Evolutionary conservation across 2,113 vertebrate genomes (phyloP).

Genomic region (Daubentonia madagascariensis): DNA sequence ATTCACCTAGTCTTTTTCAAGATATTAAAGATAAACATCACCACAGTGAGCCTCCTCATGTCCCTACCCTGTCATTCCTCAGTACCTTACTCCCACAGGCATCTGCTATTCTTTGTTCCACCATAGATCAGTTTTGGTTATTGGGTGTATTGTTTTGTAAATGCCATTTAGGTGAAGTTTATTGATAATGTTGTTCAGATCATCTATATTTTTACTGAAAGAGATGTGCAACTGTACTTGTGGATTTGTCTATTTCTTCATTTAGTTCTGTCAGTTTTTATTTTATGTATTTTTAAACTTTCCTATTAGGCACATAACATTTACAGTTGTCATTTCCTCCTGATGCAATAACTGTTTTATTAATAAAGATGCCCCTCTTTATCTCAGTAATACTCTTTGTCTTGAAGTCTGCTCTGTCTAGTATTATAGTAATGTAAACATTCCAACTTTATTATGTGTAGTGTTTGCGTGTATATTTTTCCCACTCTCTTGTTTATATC

Average conservation of each 20-base stretch:
- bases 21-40: constrained; percentile 15
- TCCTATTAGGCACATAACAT: background rate
- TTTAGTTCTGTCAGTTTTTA: background rate
- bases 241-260: background rate
- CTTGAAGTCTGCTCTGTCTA: background rate
- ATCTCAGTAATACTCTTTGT: background rate
- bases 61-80: background rate
- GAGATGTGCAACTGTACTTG: background rate
- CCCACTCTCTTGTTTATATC: background rate
- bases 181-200: background rate
- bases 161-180: background rate
- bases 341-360: background rate
- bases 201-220: background rate
- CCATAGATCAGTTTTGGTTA: background rate
- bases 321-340: background rate
- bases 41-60: background rate
- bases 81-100: background rate
- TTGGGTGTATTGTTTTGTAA: background rate
- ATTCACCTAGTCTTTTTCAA: background rate
- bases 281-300: background rate
- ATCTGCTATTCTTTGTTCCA: background rate
- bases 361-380: background rate
- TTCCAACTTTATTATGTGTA: background rate
- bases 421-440: background rate
- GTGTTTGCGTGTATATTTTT: background rate